A percentile compares a stretch with the other conserved stretches of the same genome.
phyloP scores from a whole-genome alignment of 2,113 vertebrate species.

The Donacobius atricapilla region DNA sequence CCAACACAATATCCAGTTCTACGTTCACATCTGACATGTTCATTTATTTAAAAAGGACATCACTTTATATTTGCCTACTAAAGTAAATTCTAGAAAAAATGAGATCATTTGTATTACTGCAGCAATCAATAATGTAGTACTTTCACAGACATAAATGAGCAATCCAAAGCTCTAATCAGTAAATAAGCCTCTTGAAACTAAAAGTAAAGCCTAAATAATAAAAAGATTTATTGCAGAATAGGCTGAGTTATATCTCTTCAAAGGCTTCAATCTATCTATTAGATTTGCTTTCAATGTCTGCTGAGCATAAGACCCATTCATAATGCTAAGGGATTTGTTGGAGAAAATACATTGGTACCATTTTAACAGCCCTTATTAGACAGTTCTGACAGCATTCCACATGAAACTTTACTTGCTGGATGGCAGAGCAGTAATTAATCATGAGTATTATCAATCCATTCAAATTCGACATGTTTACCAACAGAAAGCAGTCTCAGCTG shows the following conservation, averaged over 20 bases:
- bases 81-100: neutral
- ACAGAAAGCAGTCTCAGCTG: neutral
- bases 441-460: neutral
- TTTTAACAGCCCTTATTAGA: neutral
- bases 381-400: neutral
- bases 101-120: neutral
- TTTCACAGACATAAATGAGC: neutral
- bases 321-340: neutral
- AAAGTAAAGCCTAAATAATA: neutral
- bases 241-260: neutral
- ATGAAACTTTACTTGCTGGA: neutral
- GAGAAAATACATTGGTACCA: neutral
- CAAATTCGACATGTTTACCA: neutral
- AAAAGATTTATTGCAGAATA: neutral
- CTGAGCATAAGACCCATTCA: neutral
- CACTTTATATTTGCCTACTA: neutral
- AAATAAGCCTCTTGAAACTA: neutral
- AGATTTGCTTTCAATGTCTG: neutral
- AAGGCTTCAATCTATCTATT: neutral
- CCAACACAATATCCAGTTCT: neutral
- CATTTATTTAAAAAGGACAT: neutral
- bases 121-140: neutral
- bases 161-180: neutral
- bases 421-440: neutral
- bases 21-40: neutral